Base-by-base conservation (phyloP, 2,888 invertebrate genomes). In the Andrena flavipes region DNA sequence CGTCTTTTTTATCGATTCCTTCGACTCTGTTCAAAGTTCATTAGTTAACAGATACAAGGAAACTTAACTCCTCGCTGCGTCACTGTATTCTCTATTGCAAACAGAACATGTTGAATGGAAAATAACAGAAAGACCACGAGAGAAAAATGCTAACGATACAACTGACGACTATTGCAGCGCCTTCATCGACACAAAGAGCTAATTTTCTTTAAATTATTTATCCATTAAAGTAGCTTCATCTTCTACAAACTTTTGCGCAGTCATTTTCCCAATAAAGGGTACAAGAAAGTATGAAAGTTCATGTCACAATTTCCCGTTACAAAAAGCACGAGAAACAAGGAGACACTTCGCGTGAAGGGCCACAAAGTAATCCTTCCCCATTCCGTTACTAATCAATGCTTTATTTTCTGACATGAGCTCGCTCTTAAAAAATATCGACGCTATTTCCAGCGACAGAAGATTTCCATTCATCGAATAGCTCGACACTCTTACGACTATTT, bases 361-460 rank as follows among this genome's bases (percentile, higher is more conserved):
- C 20, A 29, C 7, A 35, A 48, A 10, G 13, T n/a, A 65, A 16
- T 29, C 10, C 29, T 10, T 2, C 20, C 7, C 49, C 13, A 60
- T 10, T 42, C 10, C n/a, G 8, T 67, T 49, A 30, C 48, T 64
- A 74, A 70, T 60, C 59, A 60, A 51, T 65, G 56, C 7, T 75
- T 67, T 80, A 64, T 71, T 67, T 59, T 59, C 48, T 13, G 60
- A 78, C 65, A 60, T 59, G 20, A 67, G 51, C 65, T 54, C 62
- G 67, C 63, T 30, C 23, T 71, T 75, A 64, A 68, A 69, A 68
- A 75, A 72, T 70, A 69, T 74, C 62, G 78, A 81, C 73, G 23
- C 68, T 70, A 59, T 59, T 30, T 42, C 48, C 68, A 56, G 67
- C 67, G 56, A 80, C 64, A 60, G 71, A 64, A 72, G 59, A 68